These are phyloP conservation scores for Scaptomyza montana DNA, from an alignment of 1,140 invertebrate species.

Conservation along the genomic window DNA sequence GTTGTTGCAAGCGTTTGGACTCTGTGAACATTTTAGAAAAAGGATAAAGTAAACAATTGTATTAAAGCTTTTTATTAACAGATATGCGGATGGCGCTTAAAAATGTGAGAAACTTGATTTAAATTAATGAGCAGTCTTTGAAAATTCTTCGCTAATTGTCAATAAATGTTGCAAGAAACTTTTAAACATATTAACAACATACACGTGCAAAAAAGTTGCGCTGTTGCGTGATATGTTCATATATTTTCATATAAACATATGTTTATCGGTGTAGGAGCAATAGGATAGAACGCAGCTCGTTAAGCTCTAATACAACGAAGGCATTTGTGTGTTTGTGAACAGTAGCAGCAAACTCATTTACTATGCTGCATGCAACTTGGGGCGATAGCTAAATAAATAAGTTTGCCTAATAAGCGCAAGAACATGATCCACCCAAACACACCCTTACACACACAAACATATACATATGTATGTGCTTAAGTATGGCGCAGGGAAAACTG, in stretches of 20 bases:
- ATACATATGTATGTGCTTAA: not conserved
- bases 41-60: no score
- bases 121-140: slow-evolving; percentile 22
- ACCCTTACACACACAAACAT: not conserved
- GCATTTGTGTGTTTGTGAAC: not conserved
- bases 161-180: slow-evolving; percentile 13
- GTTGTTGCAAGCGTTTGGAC: no score
- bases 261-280: not conserved
- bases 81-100: not conserved
- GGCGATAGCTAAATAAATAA: slow-evolving; percentile 65
- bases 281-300: not conserved
- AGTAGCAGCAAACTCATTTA: slow-evolving; percentile 30
- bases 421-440: slow-evolving; percentile 10
- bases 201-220: slow-evolving; percentile 2
- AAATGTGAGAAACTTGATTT: not conserved
- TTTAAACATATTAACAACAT: not conserved
- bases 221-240: slow-evolving; percentile 4
- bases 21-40: no score
- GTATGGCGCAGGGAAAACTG: slow-evolving; percentile 1
- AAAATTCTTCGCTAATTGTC: slow-evolving; percentile 6
- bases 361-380: slow-evolving; percentile 38
- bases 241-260: not conserved
- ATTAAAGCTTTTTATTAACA: no score
- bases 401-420: slow-evolving; percentile 53
- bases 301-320: not conserved